These are phyloP conservation scores for Morus bassanus DNA, from an alignment of 2,797 vertebrate species.

Conservation along the genomic window DNA sequence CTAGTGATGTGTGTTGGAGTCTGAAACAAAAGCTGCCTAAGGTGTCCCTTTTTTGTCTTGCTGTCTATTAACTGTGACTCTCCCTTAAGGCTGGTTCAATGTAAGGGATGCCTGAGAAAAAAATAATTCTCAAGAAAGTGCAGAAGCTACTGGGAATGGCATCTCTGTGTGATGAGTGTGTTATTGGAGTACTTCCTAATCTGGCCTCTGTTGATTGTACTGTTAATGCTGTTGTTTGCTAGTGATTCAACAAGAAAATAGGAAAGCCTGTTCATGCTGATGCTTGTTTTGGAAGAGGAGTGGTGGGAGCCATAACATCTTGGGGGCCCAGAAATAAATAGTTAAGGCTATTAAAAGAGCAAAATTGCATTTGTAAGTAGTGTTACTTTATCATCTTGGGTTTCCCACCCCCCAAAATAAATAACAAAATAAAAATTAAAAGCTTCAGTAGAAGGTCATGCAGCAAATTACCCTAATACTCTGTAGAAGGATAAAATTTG, in stretches of 20 bases:
- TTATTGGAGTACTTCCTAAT: not conserved
- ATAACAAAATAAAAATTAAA: not conserved
- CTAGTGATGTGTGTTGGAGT: not conserved
- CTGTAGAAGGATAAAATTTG: not conserved
- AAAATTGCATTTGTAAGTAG: not conserved
- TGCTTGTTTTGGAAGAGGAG: not conserved
- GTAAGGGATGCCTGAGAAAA: not conserved
- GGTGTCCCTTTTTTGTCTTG: not conserved
- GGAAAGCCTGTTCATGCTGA: not conserved
- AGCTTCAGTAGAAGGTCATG: not conserved
- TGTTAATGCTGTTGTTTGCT: not conserved
- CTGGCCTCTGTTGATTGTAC: not conserved
- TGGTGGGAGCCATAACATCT: accelerated
- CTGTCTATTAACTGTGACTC: not conserved
- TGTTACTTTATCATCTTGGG: not conserved
- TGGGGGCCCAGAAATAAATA: not conserved
- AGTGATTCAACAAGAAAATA: not conserved
- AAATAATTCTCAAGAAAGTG: accelerated
- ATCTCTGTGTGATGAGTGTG: not conserved
- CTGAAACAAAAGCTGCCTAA: not conserved
- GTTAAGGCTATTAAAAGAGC: not conserved
- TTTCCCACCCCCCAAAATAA: not conserved
- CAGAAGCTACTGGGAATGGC: not conserved
- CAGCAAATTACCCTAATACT: not conserved
- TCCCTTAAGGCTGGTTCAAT: not conserved